Percentiles rank a stretch among this genome's conserved stretches.
phyloP scores from a whole-genome alignment of 2,888 invertebrate species.

The Aspidapion aeneum region DNA sequence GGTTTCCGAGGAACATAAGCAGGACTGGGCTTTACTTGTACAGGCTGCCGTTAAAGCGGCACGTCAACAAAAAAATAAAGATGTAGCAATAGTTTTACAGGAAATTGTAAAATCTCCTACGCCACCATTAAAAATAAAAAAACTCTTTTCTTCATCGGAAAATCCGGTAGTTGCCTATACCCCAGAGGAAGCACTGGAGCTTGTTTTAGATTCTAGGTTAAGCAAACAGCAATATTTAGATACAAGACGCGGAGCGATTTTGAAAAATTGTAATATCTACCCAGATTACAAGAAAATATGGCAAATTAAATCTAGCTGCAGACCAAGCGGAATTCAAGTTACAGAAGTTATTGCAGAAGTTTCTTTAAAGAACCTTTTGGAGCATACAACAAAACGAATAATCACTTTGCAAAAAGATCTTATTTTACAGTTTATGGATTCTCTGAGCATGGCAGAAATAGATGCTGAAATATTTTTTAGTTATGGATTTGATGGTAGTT shows the following conservation, averaged over 20 bases:
- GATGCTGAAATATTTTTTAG: slow-evolving; percentile 5
- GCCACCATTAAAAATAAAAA: slow-evolving; percentile 1
- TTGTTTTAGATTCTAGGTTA: slow-evolving; percentile 4
- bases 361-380: background rate
- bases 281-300: slow-evolving; percentile 3
- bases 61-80: slow-evolving; percentile 1
- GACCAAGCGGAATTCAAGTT: background rate
- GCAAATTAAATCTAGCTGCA: slow-evolving; percentile 2
- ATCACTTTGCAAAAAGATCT: background rate
- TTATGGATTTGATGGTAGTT: slow-evolving; percentile 4
- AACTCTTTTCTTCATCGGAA: background rate
- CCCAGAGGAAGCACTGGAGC: slow-evolving; percentile 4
- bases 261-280: slow-evolving; percentile 3
- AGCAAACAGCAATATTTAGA: slow-evolving; percentile 4
- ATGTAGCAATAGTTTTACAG: slow-evolving; percentile 7
- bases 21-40: background rate
- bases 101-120: slow-evolving; percentile 3
- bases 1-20: background rate
- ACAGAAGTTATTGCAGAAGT: slow-evolving; percentile 4
- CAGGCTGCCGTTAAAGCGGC: slow-evolving; percentile 4
- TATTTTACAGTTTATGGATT: slow-evolving; percentile 5
- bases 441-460: background rate
- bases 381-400: slow-evolving; percentile 3
- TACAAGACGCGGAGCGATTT: slow-evolving; percentile 4
- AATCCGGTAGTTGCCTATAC: background rate